Evolutionary conservation across 2,113 vertebrate genomes (phyloP), one percentile per base, ranked within the genome.

Genomic region (Urocitellus parryii): DNA sequence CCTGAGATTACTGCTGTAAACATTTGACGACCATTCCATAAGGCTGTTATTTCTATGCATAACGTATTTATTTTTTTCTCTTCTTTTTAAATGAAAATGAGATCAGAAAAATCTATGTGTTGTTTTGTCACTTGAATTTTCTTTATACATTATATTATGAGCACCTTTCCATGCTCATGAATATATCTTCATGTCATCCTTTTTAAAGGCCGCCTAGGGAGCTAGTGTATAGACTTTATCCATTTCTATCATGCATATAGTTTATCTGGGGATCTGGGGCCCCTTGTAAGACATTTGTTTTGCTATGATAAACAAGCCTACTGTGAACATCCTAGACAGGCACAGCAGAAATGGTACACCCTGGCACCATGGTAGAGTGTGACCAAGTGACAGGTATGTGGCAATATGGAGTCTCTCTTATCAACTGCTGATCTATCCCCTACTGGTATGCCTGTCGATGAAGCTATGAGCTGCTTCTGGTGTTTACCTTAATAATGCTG

Each of bases 31-130:
- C 58, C 79, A 56, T 45, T 88, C 39, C 53, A 45, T 34, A 29
- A n/a, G 37, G 63, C 53, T 53, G 18, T 61, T 88, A 51, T 12
- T 16, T 20, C 11, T 6, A 20, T 65, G 22, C 13, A 56, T 17
- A 37, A 22, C 1, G 10, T 56, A 32, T 58, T 34, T 67, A 13
- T 39, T 53, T 73, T 61, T 39, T 53, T 8, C 11, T 51, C 63
- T 70, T 37, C n/a, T 70, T 79, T 78, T 29, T 13, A 93, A 93
- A 82, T 58, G 42, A 89, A 89, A 92, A 90, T n/a, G 48, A 96
- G 37, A 61, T 76, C 29, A 90, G 58, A 90, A 76, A n/a, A 78
- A 8, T 42, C 12, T 83, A 22, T 9, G 82, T 70, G 81, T 17
- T 32, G n/a, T 84, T 70, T 89, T 51, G 32, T 92, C 65, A 79